Evolutionary conservation across 2,113 vertebrate species (phyloP).

Genomic region (Pachypanchax playfairii): DNA sequence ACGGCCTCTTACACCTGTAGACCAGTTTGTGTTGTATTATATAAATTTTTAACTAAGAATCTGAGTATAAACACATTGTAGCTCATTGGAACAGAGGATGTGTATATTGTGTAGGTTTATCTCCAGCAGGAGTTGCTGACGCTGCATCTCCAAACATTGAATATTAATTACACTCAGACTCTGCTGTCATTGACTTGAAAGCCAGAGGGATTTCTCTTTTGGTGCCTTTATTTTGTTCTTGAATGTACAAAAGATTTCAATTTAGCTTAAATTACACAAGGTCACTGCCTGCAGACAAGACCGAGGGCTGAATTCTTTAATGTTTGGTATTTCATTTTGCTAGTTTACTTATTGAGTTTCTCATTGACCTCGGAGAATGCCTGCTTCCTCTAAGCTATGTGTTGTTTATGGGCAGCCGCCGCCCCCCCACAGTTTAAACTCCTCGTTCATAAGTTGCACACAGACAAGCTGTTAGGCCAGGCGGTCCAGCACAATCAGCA

Average conservation of each 20-base stretch:
- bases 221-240: conserved; percentile 1
- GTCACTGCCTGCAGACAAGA: conserved; percentile 8
- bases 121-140: conserved; percentile 8
- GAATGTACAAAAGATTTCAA: conserved; percentile 26
- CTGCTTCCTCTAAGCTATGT: conserved; percentile 56
- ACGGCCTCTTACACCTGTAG: too few species aligned
- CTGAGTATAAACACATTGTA: neutral
- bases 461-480: conserved; percentile 15
- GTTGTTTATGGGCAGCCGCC: conserved; percentile 30
- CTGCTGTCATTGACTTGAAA: conserved; percentile 8
- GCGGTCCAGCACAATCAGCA: conserved; percentile 18
- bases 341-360: conserved; percentile 60
- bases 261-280: conserved; percentile 26
- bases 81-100: neutral
- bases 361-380: conserved; percentile 48
- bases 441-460: conserved; percentile 9
- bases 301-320: conserved; percentile 15
- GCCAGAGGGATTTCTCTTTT: conserved; percentile 16
- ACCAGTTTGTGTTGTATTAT: neutral
- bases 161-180: conserved; percentile 31
- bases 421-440: conserved; percentile 6
- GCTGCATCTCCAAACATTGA: conserved; percentile 29
- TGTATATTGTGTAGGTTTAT: neutral
- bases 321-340: conserved; percentile 33
- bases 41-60: neutral